These are phyloP conservation scores for Pyrgus malvae DNA, from an alignment of 2,888 invertebrate genomes.

Conservation along the genomic window DNA sequence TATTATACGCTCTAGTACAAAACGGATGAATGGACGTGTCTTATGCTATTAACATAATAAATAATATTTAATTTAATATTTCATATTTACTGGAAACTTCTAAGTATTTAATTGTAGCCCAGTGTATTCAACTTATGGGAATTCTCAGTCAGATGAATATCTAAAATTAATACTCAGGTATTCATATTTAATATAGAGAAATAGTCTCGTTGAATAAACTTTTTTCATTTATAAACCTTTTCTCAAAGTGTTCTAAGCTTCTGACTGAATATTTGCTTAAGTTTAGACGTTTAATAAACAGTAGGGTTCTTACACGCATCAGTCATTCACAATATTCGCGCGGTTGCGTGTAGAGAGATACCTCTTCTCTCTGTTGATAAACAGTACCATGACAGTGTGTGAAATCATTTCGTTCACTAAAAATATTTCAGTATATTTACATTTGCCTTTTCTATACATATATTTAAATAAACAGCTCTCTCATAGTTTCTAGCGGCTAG, in stretches of 20 bases:
- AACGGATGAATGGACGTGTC: slow-evolving; percentile 49
- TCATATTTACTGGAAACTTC: slow-evolving; percentile 19
- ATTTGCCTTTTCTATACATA: slow-evolving; percentile 18
- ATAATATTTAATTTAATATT: slow-evolving; percentile 32
- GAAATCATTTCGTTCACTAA: neutral
- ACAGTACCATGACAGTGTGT: too few species aligned
- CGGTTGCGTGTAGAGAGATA: neutral
- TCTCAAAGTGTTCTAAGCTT: neutral
- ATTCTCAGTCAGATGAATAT: neutral
- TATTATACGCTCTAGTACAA: slow-evolving; percentile 63
- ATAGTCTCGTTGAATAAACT: too few species aligned
- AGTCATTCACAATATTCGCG: neutral
- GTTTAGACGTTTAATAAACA: neutral
- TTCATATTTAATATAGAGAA: too few species aligned
- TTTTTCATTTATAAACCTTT: too few species aligned
- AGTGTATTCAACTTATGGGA: neutral
- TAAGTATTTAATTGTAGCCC: too few species aligned
- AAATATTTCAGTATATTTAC: neutral
- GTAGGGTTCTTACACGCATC: neutral
- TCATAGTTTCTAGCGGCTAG: slow-evolving; percentile 22
- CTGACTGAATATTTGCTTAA: neutral
- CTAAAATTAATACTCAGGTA: too few species aligned
- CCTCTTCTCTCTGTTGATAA: too few species aligned
- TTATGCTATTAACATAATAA: slow-evolving; percentile 44
- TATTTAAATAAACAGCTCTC: slow-evolving; percentile 25